A percentile compares a stretch with the other conserved stretches of the same genome.
phyloP scores from a whole-genome alignment of 2,797 vertebrate species.

The Pagetopsis macropterus region DNA sequence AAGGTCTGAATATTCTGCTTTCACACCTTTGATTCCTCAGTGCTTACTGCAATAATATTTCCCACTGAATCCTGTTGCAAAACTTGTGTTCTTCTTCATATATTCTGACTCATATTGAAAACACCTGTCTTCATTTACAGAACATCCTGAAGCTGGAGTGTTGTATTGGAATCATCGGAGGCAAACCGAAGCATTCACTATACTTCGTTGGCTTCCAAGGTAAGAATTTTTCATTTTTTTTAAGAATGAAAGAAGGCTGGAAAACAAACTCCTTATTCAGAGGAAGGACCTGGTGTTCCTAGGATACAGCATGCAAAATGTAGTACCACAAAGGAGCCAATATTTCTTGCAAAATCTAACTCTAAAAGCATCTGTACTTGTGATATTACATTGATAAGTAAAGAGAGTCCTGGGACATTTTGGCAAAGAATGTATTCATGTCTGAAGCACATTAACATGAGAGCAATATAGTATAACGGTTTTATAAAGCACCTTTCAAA shows the following conservation, averaged over 20 bases:
- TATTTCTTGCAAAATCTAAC: background rate
- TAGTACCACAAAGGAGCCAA: background rate
- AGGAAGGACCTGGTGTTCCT: background rate
- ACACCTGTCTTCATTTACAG: slow-evolving; percentile 69
- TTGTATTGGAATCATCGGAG: slow-evolving; percentile 94
- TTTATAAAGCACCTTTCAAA: too few relatives aligned
- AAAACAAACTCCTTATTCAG: background rate
- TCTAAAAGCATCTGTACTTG: background rate
- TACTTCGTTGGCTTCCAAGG: slow-evolving; percentile 95
- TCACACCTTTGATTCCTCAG: background rate
- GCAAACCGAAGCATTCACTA: slow-evolving; percentile 92
- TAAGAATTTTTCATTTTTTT: slow-evolving; percentile 58
- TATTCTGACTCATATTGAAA: background rate
- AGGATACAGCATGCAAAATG: background rate
- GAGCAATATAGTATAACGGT: too few relatives aligned
- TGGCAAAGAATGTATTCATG: too few relatives aligned
- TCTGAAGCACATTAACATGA: too few relatives aligned
- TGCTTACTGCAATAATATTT: background rate
- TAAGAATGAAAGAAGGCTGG: background rate
- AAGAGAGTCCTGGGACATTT: too few relatives aligned
- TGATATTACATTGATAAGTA: background rate
- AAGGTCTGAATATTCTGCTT: slow-evolving; percentile 81
- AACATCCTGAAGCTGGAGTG: slow-evolving; percentile 89
- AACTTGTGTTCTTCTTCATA: background rate
- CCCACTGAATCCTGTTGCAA: background rate